phyloP scores from a whole-genome alignment of 2,888 invertebrate species.

The Unio pictorum region DNA sequence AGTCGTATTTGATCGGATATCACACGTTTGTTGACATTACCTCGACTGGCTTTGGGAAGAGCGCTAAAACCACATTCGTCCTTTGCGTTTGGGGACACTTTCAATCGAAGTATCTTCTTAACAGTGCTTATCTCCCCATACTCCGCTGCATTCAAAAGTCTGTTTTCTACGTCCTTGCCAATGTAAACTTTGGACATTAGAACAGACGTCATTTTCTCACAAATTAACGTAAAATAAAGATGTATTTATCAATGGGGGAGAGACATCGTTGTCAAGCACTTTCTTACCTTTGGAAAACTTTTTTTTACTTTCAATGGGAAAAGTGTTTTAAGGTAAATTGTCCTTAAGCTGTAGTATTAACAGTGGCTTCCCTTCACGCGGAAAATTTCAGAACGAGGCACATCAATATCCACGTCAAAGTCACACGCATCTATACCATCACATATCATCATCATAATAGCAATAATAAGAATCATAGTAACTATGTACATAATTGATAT shows the following conservation, averaged over 20 bases:
- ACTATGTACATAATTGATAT: not conserved
- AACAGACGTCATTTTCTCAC: constrained; percentile 18
- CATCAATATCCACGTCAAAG: constrained; percentile 37
- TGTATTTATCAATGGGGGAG: not conserved
- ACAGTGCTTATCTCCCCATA: constrained; percentile 56
- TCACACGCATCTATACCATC: not conserved
- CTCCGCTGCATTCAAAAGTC: constrained; percentile 49
- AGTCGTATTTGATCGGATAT: too few species aligned
- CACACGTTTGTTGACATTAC: constrained; percentile 15
- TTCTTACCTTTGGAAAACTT: constrained; percentile 32
- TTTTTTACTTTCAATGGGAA: constrained; percentile 3
- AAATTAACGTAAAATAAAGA: not conserved
- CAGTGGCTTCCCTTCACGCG: constrained; percentile 17
- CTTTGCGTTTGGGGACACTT: constrained; percentile 43
- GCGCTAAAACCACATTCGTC: constrained; percentile 49
- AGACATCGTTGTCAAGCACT: constrained; percentile 36
- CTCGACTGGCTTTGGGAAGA: constrained; percentile 44
- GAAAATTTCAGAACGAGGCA: constrained; percentile 31
- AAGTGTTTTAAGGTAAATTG: too few species aligned
- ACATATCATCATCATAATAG: not conserved
- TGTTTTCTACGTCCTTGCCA: constrained; percentile 45
- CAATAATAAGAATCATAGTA: too few species aligned
- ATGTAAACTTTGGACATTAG: constrained; percentile 48
- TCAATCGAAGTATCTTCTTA: constrained; percentile 53
- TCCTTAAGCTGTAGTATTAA: too few species aligned